Percentiles rank a stretch among this genome's conserved stretches.
Evolutionary conservation across 2,888 invertebrate genomes (phyloP).

Genomic region (Pemphredon lugubris): DNA sequence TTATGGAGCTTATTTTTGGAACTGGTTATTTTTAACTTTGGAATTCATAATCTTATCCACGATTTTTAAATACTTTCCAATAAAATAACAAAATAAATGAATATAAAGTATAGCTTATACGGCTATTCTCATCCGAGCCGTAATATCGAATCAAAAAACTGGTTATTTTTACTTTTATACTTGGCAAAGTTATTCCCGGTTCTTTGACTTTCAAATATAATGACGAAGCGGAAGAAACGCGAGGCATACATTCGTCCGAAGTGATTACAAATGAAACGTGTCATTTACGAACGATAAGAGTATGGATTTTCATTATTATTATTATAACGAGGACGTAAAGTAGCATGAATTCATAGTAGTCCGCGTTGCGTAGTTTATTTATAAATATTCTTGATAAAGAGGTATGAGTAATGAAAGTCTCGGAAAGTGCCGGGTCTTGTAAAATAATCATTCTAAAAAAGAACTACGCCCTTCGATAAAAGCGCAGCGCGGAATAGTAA

Average conservation of each 20-base stretch:
- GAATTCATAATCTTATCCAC: too few species aligned
- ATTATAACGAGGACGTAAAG: not conserved
- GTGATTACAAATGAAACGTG: too few species aligned
- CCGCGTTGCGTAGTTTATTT: not conserved
- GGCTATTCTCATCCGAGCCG: too few species aligned
- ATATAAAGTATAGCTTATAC: too few species aligned
- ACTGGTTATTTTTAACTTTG: too few species aligned
- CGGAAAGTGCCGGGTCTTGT: not conserved
- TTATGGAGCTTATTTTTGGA: too few species aligned
- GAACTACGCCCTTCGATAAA: not conserved
- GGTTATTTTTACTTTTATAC: not conserved
- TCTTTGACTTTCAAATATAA: too few species aligned
- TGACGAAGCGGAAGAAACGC: too few species aligned
- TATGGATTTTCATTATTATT: not conserved
- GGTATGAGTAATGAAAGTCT: not conserved
- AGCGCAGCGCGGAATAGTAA: not conserved
- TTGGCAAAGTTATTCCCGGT: not conserved
- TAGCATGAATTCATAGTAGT: not conserved
- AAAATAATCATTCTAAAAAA: not conserved
- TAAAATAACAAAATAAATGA: too few species aligned
- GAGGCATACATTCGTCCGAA: too few species aligned
- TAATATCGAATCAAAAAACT: not conserved
- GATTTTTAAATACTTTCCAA: too few species aligned
- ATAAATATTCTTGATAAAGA: slow-evolving; percentile 1
- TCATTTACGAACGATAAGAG: too few species aligned